Conservation (phyloP, 2,797 vertebrate species). For the Scomberomorus guttatus region DNA sequence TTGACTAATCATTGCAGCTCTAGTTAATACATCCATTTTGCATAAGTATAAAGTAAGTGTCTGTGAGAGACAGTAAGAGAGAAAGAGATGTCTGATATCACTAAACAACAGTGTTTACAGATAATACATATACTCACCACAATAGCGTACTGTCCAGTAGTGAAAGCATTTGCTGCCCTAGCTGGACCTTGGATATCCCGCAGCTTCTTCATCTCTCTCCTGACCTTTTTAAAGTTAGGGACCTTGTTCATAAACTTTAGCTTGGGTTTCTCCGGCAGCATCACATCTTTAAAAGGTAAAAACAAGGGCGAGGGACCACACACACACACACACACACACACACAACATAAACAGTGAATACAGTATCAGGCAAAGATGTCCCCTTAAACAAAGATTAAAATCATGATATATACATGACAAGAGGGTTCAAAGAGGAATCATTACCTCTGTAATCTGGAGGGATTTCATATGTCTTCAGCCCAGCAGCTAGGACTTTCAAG, state of each 20-base stretch:
- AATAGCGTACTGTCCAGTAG: conserved; percentile 90
- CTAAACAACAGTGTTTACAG: neutral
- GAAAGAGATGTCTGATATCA: neutral
- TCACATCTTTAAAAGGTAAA: conserved; percentile 76
- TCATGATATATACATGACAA: neutral
- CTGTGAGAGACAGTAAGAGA: too few species aligned
- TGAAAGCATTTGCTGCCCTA: conserved; percentile 83
- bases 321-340: neutral
- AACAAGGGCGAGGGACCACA: neutral
- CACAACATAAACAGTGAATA: neutral
- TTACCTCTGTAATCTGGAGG: conserved; percentile 92
- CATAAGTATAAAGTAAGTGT: neutral
- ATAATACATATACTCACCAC: conserved; percentile 85
- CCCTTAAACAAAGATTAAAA: neutral
- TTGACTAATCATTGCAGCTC: too few species aligned
- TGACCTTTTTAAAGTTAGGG: conserved; percentile 89
- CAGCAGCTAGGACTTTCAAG: conserved; percentile 82
- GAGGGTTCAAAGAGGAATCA: neutral
- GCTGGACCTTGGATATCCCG: conserved; percentile 91
- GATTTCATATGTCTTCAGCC: conserved; percentile 85
- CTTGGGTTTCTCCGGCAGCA: conserved; percentile 89
- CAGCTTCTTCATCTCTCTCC: conserved; percentile 88
- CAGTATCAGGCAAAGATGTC: neutral
- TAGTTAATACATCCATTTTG: neutral
- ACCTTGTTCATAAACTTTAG: conserved; percentile 91